A percentile compares a stretch with the other conserved stretches of the same genome.
phyloP scores from a whole-genome alignment of 1,140 invertebrate species.

The Aphaenogaster floridana region DNA sequence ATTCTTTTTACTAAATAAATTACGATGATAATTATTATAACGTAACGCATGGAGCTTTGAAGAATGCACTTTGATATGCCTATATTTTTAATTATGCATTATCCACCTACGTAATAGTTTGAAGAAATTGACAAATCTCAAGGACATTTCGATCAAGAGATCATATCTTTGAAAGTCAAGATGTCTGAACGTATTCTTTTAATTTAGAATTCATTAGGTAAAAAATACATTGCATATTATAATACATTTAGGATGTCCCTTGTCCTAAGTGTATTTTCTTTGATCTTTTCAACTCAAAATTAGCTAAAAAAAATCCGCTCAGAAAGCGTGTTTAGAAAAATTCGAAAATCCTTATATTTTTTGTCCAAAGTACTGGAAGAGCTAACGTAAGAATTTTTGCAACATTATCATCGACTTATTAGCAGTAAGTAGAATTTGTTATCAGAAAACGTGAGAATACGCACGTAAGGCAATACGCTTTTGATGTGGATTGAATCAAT shows the following conservation, averaged over 20 bases:
- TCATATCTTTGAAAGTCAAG: background rate
- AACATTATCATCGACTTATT: slow-evolving; percentile 3
- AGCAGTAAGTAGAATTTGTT: slow-evolving; percentile 2
- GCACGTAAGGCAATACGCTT: slow-evolving; percentile 7
- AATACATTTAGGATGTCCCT: background rate
- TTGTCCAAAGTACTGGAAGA: background rate
- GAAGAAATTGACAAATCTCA: background rate
- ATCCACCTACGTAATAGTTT: background rate
- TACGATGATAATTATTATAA: background rate
- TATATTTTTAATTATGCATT: background rate
- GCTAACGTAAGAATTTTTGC: background rate
- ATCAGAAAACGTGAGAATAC: slow-evolving; percentile 10
- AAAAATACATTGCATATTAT: background rate
- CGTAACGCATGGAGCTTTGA: background rate
- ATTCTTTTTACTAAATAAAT: background rate
- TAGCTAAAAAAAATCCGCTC: background rate
- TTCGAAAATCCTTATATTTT: background rate
- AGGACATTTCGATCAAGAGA: background rate
- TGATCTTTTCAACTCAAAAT: background rate
- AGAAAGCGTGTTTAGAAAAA: background rate
- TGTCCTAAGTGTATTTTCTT: background rate
- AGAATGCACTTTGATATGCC: background rate
- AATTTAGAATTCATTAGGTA: background rate
- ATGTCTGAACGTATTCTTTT: background rate
- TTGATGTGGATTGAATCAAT: background rate